A percentile compares a stretch with the other conserved stretches of the same genome.
These are phyloP conservation scores for Steatornis caripensis DNA, from an alignment of 2,113 vertebrate species.

Conservation along the genomic window DNA sequence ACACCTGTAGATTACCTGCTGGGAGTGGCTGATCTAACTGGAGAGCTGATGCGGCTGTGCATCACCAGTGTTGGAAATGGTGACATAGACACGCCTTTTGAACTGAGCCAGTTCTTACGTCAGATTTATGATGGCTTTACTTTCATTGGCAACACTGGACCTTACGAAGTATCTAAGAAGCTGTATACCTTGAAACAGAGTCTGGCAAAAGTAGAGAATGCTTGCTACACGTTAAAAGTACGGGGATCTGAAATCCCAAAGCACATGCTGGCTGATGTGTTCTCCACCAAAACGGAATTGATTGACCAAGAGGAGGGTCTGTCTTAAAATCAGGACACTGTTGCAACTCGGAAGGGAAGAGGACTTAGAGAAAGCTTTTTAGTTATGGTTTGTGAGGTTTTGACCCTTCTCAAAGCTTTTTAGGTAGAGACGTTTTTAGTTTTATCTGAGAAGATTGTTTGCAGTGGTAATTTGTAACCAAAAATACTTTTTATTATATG, in stretches of 20 bases:
- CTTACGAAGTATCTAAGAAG: slow-evolving; percentile 97
- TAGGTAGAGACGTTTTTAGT: slow-evolving; percentile 35
- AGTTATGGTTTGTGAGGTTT: not conserved
- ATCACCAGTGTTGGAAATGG: slow-evolving; percentile 96
- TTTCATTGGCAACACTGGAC: slow-evolving; percentile 94
- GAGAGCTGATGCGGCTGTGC: slow-evolving; percentile 96
- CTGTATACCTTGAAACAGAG: slow-evolving; percentile 93
- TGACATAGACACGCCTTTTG: slow-evolving; percentile 95
- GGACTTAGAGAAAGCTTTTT: slow-evolving; percentile 26
- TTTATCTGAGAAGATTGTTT: slow-evolving; percentile 35
- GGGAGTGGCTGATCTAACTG: slow-evolving; percentile 93
- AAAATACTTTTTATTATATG: slow-evolving; percentile 6
- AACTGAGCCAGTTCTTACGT: slow-evolving; percentile 91
- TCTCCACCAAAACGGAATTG: slow-evolving; percentile 83
- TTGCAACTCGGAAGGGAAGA: not conserved
- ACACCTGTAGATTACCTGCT: slow-evolving; percentile 93
- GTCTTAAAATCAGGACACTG: slow-evolving; percentile 60
- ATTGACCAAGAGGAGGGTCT: slow-evolving; percentile 90
- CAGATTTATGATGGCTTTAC: slow-evolving; percentile 95
- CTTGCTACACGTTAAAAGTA: slow-evolving; percentile 90
- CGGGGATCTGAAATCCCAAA: slow-evolving; percentile 95
- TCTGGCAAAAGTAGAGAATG: slow-evolving; percentile 93
- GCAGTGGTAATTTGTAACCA: slow-evolving; percentile 32
- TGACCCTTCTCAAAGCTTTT: slow-evolving; percentile 37
- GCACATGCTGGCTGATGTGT: slow-evolving; percentile 95